A percentile compares a stretch with the other conserved stretches of the same genome.
Evolutionary conservation across 2,888 invertebrate species (phyloP).

Genomic region (Cordilura impudica): DNA sequence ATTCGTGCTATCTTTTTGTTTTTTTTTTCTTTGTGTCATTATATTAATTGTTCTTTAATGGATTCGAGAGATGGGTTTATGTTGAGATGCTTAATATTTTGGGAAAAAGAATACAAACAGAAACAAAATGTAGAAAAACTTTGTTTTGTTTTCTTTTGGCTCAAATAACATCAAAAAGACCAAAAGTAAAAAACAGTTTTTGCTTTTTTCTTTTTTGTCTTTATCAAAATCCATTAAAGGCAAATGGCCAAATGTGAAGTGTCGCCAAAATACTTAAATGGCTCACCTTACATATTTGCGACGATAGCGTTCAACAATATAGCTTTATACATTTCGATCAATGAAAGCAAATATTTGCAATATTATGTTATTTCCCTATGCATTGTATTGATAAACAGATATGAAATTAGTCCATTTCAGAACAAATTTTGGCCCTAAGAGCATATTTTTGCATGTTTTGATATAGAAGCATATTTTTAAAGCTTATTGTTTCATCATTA

Average conservation of each 20-base stretch:
- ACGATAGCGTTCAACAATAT: conserved; percentile 41
- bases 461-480: no score
- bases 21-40: not conserved
- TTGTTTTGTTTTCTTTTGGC: conserved; percentile 37
- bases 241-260: conserved; percentile 60
- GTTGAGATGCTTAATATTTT: not conserved
- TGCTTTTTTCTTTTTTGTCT: conserved; percentile 7
- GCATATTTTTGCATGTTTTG: no score
- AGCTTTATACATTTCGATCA: no score
- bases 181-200: conserved; percentile 34
- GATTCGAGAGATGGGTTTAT: conserved; percentile 2
- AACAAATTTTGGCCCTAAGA: no score
- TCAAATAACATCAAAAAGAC: conserved; percentile 49
- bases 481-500: no score
- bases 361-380: no score
- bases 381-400: no score
- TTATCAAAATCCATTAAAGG: conserved; percentile 60
- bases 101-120: not conserved
- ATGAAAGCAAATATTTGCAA: no score
- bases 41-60: conserved; percentile 57
- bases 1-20: not conserved
- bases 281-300: conserved; percentile 49
- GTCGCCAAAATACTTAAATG: conserved; percentile 59
- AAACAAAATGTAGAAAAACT: no score
- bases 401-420: no score